Base-by-base conservation (phyloP, 2,888 invertebrate genomes). In the Alloscopus bannaensis region DNA sequence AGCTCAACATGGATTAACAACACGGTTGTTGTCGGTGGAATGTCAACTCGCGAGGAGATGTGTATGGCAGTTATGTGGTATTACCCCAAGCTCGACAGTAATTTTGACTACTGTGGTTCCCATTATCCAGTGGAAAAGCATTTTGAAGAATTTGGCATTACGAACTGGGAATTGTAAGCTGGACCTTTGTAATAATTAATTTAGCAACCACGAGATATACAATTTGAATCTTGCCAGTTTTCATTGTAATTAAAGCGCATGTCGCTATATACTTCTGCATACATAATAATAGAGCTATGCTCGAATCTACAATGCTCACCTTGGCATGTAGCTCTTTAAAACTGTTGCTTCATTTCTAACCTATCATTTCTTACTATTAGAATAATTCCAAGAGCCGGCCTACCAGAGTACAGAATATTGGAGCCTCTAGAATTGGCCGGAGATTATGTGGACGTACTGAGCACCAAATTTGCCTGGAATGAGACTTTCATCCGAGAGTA, bases 1-100 rank as follows among this genome's bases (percentile, higher is more conserved):
- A 47, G 55, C 6, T 77, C 57, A 0, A 77, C 72, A 29, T 68
- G 72, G 29, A 66, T 76, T 18, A 72, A 81, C 57, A 68, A 62
- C n/a, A 66, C 52, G 24, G 77, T 81, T 0, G 77, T 77, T 13
- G 60, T 77, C 1, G 81, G 72, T n/a, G 81, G 81, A 1, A 64
- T 77, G n/a, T 40, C 55, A 31, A 71, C 77, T 20, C 18, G 68
- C 3, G 31, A 60, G 24, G 75, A 80, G 52, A 75, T 66, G 75
- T 75, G 75, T 36, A 75, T 47, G 24, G 66, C 71, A 6, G 68
- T 77, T 20, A 11, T 77, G 0, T 81, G 76, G 76, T 81, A 81
- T 16, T 81, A 81, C 64, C 59, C 59, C 24, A 71, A 72, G 42
- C 52, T 68, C 1, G 26, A 11, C 16, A n/a, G n/a, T n/a, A n/a